Conservation (phyloP, 2,113 vertebrate genomes). For the Rhea americana region DNA sequence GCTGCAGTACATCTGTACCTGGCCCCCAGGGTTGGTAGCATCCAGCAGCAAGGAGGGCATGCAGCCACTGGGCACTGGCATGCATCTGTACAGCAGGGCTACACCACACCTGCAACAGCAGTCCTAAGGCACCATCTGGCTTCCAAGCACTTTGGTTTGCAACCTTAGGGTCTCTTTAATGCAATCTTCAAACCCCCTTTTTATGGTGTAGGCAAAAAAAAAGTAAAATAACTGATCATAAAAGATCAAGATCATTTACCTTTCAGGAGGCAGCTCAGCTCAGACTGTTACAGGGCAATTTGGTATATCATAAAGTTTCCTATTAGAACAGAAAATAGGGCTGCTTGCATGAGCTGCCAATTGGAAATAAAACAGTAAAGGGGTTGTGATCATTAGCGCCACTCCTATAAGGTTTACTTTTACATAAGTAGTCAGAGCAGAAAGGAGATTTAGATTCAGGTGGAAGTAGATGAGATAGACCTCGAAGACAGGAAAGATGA, state of each 20-base stretch:
- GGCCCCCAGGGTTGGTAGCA: not conserved
- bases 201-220: slow-evolving; percentile 28
- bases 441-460: not conserved
- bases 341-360: slow-evolving; percentile 58
- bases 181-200: not conserved
- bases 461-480: not conserved
- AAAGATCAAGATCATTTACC: slow-evolving; percentile 60
- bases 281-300: slow-evolving; percentile 58
- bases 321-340: slow-evolving; percentile 58
- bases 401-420: slow-evolving; percentile 9
- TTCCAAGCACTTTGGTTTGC: not conserved
- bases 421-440: not conserved
- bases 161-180: not conserved
- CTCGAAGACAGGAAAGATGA: not conserved
- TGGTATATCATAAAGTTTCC: slow-evolving; percentile 63
- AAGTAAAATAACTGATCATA: slow-evolving; percentile 35
- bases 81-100: not conserved
- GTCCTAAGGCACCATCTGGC: not conserved
- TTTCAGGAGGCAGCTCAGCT: slow-evolving; percentile 51
- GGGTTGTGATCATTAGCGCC: slow-evolving; percentile 15
- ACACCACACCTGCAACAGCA: not conserved
- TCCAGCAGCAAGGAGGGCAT: not conserved
- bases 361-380: slow-evolving; percentile 58
- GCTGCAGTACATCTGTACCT: not conserved
- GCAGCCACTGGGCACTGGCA: accelerated